Conservation (phyloP, 2,797 vertebrate genomes). For the Trematomus bernacchii region DNA sequence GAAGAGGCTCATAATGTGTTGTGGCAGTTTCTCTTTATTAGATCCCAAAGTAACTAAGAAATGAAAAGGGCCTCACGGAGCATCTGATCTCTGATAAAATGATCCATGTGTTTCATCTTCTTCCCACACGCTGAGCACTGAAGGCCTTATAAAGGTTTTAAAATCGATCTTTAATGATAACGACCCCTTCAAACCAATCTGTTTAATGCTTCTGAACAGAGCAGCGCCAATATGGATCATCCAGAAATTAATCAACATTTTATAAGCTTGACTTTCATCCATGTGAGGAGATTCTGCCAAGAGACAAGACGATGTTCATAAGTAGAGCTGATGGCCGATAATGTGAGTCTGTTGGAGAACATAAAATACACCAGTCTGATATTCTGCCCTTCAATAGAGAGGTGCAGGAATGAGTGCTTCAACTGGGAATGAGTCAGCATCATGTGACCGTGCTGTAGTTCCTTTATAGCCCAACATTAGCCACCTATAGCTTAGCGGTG, state of each 20-base stretch:
- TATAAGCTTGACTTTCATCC: constrained; percentile 26
- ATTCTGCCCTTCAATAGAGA: constrained; percentile 1
- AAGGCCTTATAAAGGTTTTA: constrained; percentile 15
- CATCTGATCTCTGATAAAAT: constrained; percentile 8
- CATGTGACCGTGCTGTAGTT: too few species aligned
- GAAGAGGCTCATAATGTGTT: background rate
- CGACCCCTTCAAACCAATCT: background rate
- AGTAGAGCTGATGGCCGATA: constrained; percentile 32
- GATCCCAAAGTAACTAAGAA: background rate
- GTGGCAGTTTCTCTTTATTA: background rate
- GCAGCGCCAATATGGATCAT: background rate
- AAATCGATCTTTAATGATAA: constrained; percentile 29
- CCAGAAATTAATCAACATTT: constrained; percentile 33
- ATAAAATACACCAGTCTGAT: constrained; percentile 12
- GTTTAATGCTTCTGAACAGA: background rate
- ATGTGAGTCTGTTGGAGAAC: constrained; percentile 9
- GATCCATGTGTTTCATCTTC: background rate
- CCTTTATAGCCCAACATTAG: too few species aligned
- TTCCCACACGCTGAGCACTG: constrained; percentile 24
- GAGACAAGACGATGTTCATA: constrained; percentile 20
- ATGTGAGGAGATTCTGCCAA: constrained; percentile 16
- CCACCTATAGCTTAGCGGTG: too few species aligned
- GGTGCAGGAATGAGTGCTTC: too few species aligned
- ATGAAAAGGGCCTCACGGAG: background rate
- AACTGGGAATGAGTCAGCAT: too few species aligned